A percentile compares a stretch with the other conserved stretches of the same genome.
Conservation (phyloP, 2,797 vertebrate genomes). For the Gymnothorax reevesii region DNA sequence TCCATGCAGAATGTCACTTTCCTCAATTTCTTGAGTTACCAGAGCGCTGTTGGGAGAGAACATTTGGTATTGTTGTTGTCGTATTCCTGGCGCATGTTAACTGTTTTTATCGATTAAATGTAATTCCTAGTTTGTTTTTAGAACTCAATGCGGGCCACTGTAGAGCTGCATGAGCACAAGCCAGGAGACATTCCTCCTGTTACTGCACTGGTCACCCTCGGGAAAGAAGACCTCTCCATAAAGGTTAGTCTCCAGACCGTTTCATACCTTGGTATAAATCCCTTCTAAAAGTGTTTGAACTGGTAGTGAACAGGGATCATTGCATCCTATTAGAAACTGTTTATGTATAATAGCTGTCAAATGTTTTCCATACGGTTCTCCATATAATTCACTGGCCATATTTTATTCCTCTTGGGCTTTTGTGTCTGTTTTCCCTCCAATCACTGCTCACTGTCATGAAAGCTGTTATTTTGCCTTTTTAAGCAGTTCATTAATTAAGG, state of each 20-base stretch:
- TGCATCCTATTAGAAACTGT: background rate
- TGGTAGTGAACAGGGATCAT: background rate
- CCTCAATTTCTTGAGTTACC: background rate
- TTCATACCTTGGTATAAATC: background rate
- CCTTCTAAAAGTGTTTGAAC: background rate
- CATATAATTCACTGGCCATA: no score
- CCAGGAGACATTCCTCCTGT: conserved; percentile 81
- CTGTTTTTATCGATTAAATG: background rate
- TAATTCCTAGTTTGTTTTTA: conserved; percentile 47
- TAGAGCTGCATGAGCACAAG: conserved; percentile 85
- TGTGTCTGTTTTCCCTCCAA: background rate
- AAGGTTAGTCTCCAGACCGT: conserved; percentile 75
- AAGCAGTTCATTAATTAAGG: no score
- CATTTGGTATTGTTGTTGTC: background rate
- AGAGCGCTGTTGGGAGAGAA: background rate
- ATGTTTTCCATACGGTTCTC: no score
- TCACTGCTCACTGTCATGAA: background rate
- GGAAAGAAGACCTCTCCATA: conserved; percentile 95
- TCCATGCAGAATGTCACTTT: background rate
- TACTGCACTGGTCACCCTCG: conserved; percentile 92
- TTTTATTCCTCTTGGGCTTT: background rate
- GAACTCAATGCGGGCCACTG: conserved; percentile 98
- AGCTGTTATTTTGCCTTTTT: background rate
- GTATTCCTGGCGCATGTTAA: background rate
- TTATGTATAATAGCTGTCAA: no score